These are phyloP conservation scores for Pseudois nayaur DNA, from an alignment of 2,113 vertebrate genomes.

Conservation along the genomic window DNA sequence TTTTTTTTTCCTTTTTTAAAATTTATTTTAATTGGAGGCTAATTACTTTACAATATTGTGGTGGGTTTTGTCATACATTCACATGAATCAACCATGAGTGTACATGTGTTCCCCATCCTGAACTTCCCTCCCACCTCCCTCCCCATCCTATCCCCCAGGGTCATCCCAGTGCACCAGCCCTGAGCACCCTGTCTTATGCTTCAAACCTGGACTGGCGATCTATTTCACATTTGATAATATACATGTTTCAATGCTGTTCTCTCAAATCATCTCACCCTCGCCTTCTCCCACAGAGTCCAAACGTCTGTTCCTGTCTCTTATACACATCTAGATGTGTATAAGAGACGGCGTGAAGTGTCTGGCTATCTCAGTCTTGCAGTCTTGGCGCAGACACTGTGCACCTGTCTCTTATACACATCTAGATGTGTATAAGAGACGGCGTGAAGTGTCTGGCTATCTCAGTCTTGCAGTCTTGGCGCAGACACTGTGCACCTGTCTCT, in stretches of 20 bases:
- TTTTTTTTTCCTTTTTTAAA: not conserved
- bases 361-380: too few species aligned
- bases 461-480: too few species aligned
- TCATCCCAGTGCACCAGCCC: not conserved
- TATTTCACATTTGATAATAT: not conserved
- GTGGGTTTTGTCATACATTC: not conserved
- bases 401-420: too few species aligned
- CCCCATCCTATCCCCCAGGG: not conserved
- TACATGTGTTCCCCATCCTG: not conserved
- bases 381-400: too few species aligned
- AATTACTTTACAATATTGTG: not conserved
- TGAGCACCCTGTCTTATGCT: not conserved
- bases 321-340: too few species aligned
- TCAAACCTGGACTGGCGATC: not conserved
- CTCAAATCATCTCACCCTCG: not conserved
- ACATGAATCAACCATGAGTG: not conserved
- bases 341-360: too few species aligned
- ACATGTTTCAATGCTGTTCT: not conserved
- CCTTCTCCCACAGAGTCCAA: not conserved
- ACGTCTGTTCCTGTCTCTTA: too few species aligned
- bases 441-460: too few species aligned
- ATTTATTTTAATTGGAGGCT: not conserved
- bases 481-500: too few species aligned
- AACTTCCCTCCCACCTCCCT: not conserved
- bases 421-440: too few species aligned